Base-by-base conservation (phyloP, 2,113 vertebrate species). In the Pterophyllum scalare region DNA sequence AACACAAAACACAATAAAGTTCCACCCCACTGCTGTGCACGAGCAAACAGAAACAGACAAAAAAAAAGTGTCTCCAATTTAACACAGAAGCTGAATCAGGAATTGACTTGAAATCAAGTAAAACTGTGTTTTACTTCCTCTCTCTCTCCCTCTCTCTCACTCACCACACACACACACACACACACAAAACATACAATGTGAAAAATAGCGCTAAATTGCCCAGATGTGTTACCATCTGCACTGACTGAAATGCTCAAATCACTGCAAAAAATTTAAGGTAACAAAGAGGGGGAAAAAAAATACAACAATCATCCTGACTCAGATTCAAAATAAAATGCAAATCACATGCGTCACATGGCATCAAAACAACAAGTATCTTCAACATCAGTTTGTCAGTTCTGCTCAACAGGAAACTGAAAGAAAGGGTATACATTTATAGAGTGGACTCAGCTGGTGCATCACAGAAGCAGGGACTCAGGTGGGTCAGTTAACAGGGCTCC, bases 141-240 rank as follows among this genome's bases (percentile, higher is more conserved):
- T 40, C 0, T 24, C 8, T 9, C 7, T 8, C 17, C 2, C n/a
- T 15, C 13, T 24, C 12, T 38, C 61, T 38, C 0, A 13, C 7
- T 24, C 12, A 22, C 61, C 67, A 77, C 81, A 65, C 40, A 64
- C 40, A 9, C 2, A 83, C 20, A 58, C 19, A 3, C 60, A 65
- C 20, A 5, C 60, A 70, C 35, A 28, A 28, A 28, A 31, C 77
- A 62, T 43, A 46, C 0, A 5, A 28, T 3, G 9, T 81, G 6
- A 83, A 84, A 91, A 70, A 94, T n/a, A 93, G 93, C 94, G 91
- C 92, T 58, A 54, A 78, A 70, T 80, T 92, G 91, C 93, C 85
- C 88, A 88, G 82, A 77, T 76, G 56, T 58, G 24, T 80, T 28
- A 33, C 46, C 52, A 83, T 91, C 77, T 81, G 43, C 40, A 83